Percentiles rank a stretch among this genome's conserved stretches.
Evolutionary conservation across 2,797 vertebrate genomes (phyloP).

Genomic region (Dromococcyx pavoninus): DNA sequence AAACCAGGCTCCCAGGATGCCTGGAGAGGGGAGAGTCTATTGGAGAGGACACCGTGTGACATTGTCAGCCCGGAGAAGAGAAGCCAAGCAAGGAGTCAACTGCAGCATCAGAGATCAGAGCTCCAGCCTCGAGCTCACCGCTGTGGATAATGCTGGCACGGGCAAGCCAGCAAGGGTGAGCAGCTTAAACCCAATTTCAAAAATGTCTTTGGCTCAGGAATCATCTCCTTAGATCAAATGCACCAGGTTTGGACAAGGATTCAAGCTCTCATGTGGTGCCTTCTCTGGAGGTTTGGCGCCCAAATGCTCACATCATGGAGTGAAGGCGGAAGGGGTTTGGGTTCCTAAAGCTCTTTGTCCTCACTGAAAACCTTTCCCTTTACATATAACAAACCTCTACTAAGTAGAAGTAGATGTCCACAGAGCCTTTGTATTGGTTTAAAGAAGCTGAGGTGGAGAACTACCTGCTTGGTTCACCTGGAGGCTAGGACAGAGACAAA

Average conservation of each 20-base stretch:
- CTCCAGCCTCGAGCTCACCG: fast-evolving
- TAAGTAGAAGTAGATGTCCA: neutral
- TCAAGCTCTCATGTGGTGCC: fast-evolving
- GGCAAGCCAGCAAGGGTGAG: neutral
- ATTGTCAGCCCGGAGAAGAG: neutral
- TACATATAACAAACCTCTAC: neutral
- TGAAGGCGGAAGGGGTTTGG: neutral
- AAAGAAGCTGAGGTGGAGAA: neutral
- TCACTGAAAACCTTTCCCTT: neutral
- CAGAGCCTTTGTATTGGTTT: neutral
- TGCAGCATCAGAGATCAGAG: neutral
- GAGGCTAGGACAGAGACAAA: neutral
- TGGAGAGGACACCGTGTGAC: neutral
- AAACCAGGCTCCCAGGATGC: neutral
- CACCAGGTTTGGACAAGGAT: neutral
- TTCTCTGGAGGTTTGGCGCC: neutral
- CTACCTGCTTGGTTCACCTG: neutral
- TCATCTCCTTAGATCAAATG: neutral
- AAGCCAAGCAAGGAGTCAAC: neutral
- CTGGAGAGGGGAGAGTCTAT: neutral
- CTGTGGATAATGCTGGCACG: neutral
- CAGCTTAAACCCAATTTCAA: neutral
- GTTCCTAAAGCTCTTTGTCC: neutral
- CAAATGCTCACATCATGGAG: neutral
- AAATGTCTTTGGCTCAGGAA: neutral